These are phyloP conservation scores for Rhizomys pruinosus DNA, from an alignment of 2,113 vertebrate genomes.

Conservation along the genomic window DNA sequence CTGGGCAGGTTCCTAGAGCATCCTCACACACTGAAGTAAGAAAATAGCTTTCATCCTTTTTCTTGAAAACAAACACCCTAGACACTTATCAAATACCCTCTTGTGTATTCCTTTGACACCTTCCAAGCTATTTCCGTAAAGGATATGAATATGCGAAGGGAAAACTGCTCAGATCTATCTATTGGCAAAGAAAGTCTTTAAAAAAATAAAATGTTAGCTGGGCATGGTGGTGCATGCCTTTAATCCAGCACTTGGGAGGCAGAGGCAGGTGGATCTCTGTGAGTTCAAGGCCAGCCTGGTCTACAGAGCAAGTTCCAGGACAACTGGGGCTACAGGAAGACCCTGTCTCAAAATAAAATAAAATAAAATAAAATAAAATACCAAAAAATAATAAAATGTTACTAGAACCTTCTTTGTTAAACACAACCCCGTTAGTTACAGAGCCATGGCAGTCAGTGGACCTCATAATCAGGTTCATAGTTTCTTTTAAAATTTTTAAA, in stretches of 20 bases:
- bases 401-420: neutral
- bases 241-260: too few species aligned
- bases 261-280: too few species aligned
- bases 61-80: too few species aligned
- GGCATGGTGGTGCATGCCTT: too few species aligned
- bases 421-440: neutral
- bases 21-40: neutral
- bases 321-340: too few species aligned
- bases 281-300: too few species aligned
- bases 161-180: neutral
- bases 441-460: neutral
- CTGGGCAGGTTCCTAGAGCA: constrained; percentile 3
- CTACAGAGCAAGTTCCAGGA: too few species aligned
- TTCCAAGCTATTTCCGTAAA: constrained; percentile 10
- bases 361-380: neutral
- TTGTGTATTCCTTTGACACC: neutral
- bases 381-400: neutral
- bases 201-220: neutral
- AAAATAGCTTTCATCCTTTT: neutral
- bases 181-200: neutral
- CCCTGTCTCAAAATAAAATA: too few species aligned
- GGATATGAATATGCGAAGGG: neutral
- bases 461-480: neutral
- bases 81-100: neutral
- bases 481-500: too few species aligned